Conservation (phyloP, 2,113 vertebrate species). For the Rattus rattus region DNA sequence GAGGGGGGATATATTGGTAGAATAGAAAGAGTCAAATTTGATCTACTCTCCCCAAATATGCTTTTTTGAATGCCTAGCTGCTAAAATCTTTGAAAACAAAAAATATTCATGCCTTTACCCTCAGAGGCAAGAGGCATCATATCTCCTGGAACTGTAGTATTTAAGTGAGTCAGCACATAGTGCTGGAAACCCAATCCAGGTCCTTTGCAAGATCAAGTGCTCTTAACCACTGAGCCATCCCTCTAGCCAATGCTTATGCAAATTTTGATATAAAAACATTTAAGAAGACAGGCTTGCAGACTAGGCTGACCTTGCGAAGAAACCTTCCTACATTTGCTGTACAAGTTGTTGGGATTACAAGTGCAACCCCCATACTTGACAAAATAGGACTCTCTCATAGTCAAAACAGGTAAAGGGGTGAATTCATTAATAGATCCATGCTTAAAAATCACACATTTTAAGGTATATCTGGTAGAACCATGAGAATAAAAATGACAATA, state of each 20-base stretch:
- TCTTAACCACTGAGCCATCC: background rate
- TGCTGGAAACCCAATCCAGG: background rate
- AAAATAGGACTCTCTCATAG: background rate
- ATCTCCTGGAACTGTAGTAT: background rate
- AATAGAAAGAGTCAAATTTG: constrained; percentile 18
- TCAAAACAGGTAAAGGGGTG: constrained; percentile 24
- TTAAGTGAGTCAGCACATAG: background rate
- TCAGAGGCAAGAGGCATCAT: background rate
- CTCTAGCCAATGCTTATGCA: background rate
- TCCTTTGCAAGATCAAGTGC: background rate
- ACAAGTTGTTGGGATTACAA: background rate
- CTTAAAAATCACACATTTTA: constrained; percentile 36
- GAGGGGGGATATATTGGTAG: background rate
- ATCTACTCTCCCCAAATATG: constrained; percentile 15
- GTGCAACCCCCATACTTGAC: background rate
- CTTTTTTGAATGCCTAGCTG: constrained; percentile 18
- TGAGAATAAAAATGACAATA: background rate
- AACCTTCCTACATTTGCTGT: background rate
- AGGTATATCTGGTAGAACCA: background rate
- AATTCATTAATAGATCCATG: constrained; percentile 13
- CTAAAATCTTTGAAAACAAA: background rate
- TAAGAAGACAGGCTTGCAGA: background rate
- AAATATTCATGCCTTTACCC: background rate
- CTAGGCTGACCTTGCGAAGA: background rate
- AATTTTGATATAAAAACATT: constrained; percentile 49